Conservation (phyloP, 2,113 vertebrate species). For the Glaucomys volans region DNA sequence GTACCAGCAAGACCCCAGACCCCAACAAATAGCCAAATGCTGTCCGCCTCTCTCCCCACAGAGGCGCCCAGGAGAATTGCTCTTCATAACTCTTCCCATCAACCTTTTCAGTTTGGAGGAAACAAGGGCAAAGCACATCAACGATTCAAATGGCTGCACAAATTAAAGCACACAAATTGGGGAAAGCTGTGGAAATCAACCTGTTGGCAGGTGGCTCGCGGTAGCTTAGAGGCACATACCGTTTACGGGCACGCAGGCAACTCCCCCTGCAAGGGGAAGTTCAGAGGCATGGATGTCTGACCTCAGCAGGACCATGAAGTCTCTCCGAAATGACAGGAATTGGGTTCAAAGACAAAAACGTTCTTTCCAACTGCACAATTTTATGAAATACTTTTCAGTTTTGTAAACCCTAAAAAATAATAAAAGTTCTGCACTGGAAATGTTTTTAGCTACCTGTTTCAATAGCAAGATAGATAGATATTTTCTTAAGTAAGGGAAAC, state of each 20-base stretch:
- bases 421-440: neutral
- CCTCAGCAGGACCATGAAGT: accelerated
- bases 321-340: neutral
- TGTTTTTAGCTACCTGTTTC: neutral
- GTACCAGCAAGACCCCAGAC: neutral
- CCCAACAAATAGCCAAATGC: accelerated
- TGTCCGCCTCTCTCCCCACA: neutral
- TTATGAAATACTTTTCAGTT: neutral
- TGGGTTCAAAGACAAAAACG: neutral
- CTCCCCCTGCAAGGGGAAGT: no score
- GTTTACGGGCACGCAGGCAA: neutral
- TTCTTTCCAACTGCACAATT: neutral
- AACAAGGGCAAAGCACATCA: neutral
- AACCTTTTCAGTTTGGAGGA: slow-evolving; percentile 23
- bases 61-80: neutral
- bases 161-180: neutral
- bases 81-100: neutral
- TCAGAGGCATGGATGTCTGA: accelerated
- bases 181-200: neutral
- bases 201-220: neutral
- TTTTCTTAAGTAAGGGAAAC: slow-evolving; percentile 60
- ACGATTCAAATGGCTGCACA: neutral
- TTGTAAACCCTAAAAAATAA: neutral
- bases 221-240: accelerated
- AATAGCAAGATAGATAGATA: neutral